Base-by-base conservation (phyloP, 2,797 vertebrate species). In the Sebastes iracundus region DNA sequence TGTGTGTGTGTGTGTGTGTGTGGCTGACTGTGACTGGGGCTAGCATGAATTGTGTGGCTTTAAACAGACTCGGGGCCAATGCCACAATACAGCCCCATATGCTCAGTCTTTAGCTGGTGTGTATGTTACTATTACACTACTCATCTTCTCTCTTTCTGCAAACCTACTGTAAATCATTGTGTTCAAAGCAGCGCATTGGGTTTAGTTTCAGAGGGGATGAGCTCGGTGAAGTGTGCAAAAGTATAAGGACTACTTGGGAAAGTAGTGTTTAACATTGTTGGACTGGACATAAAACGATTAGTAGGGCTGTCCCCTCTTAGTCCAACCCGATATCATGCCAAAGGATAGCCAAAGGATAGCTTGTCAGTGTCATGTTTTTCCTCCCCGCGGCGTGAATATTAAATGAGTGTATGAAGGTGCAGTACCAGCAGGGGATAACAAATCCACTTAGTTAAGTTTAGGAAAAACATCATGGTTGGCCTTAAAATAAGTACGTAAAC, bases 11-110 rank as follows among this genome's bases (percentile, higher is more conserved):
- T 38, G 85, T 18, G 14, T 46, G 16, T 46, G 38, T 46, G 42
- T 46, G 46, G 10, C 55, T 76, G 81, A 75, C 53, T 81, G 73
- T 61, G 76, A 75, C 74, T 83, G 78, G 35, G 75, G 79, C 56
- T 12, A 72, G 76, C 85, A 79, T 56, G 72, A 65, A 89, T 82
- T 35, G 52, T 58, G 61, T 32, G 49, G 68, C 77, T 49, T 82
- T 55, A 77, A 84, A 75, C 49, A 74, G 56, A 73, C 70, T 55
- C 30, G 18, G 28, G 63, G 32, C 66, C 60, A 52, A 6, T 20
- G 30, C 66, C 46, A 72, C 52, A 69, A 32, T 53, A 11, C 59
- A 80, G 49, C 28, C 3, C 27, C 27, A 12, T 38, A 65, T 59
- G 27, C 52, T 64, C 52, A 32, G 38, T 61, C 64, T 56, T 30